These are phyloP conservation scores for Tonatia bakeri DNA, from an alignment of 2,113 vertebrate species.

Conservation along the genomic window DNA sequence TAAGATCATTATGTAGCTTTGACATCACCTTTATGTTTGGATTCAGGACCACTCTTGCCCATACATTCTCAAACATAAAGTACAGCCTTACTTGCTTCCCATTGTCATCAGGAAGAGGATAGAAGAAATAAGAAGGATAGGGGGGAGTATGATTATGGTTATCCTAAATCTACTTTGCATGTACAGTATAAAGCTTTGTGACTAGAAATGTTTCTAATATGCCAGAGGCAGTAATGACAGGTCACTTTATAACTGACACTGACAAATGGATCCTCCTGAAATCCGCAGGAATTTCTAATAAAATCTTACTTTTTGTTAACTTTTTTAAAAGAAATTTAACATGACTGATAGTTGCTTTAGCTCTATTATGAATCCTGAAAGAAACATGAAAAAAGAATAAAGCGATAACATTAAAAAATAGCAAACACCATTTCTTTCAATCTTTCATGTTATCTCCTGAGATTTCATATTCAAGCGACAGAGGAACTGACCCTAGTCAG, in stretches of 20 bases:
- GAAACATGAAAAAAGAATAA: neutral
- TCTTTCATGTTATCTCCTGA: neutral
- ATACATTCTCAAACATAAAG: neutral
- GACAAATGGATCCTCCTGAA: neutral
- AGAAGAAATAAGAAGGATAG: neutral
- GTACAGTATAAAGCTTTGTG: neutral
- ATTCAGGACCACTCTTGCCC: neutral
- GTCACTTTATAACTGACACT: neutral
- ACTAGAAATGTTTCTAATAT: neutral
- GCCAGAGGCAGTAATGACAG: neutral
- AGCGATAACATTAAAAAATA: neutral
- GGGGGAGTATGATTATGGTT: neutral
- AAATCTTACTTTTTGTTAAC: neutral
- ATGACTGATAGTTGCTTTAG: neutral
- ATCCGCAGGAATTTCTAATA: neutral
- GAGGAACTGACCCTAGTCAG: neutral
- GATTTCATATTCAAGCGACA: neutral
- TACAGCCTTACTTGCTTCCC: neutral
- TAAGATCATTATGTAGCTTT: neutral
- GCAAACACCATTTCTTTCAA: neutral
- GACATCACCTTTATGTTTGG: neutral
- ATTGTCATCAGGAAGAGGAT: neutral
- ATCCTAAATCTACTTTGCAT: neutral
- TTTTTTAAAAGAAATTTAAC: neutral
- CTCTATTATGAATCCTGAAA: neutral